These are phyloP conservation scores for Musca vetustissima DNA, from an alignment of 1,140 invertebrate species.

Conservation along the genomic window DNA sequence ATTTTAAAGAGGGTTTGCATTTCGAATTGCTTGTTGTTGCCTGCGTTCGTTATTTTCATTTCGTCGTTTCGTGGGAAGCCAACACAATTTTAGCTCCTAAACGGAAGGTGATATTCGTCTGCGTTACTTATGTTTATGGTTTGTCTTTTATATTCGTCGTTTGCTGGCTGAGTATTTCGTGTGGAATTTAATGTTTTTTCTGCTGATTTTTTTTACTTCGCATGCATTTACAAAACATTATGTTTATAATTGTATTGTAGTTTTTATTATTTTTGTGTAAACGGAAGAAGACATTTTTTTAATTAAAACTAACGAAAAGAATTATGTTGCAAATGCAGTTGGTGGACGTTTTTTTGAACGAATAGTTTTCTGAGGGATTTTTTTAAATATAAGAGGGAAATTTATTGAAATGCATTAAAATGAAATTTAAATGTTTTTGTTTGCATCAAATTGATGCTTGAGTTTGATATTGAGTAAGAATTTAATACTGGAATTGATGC, in stretches of 20 bases:
- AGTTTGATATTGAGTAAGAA: no score
- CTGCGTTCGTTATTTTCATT: not conserved
- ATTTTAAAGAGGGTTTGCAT: not conserved
- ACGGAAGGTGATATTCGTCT: slow-evolving; percentile 12
- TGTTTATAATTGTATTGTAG: not conserved
- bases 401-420: no score
- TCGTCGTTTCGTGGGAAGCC: not conserved
- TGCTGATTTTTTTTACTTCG: not conserved
- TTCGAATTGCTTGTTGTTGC: not conserved
- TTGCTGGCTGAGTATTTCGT: no score
- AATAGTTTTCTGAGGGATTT: no score
- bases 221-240: not conserved
- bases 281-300: slow-evolving; percentile 22
- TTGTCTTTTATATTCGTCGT: not conserved
- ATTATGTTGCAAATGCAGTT: not conserved
- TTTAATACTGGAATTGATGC: no score
- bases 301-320: slow-evolving; percentile 11
- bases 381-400: no score
- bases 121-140: not conserved
- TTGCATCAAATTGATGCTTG: no score
- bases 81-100: slow-evolving; percentile 8
- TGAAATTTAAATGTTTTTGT: no score
- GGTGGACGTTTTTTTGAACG: no score
- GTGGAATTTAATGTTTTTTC: not conserved
- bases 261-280: not conserved